Conservation (phyloP, 2,113 vertebrate genomes). For the Aspidoscelis tigris region DNA sequence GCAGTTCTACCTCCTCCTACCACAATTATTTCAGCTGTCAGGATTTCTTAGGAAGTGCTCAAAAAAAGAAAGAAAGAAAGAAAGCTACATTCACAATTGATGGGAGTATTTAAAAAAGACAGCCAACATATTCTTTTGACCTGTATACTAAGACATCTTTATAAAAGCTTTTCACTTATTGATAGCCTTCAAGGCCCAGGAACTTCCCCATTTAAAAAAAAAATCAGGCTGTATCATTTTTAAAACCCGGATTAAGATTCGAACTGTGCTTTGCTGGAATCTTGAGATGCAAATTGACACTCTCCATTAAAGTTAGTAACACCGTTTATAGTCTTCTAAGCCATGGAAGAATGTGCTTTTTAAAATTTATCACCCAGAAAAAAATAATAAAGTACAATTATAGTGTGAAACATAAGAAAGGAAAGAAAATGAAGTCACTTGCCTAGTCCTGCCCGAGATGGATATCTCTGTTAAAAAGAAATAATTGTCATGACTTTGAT, state of each 20-base stretch:
- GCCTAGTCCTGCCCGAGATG: neutral
- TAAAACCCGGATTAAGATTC: neutral
- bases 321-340: neutral
- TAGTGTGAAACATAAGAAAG: neutral
- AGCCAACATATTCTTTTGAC: constrained; percentile 1
- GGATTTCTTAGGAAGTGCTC: constrained; percentile 18
- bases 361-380: neutral
- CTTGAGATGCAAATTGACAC: neutral
- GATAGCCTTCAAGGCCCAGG: neutral
- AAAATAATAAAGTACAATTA: neutral
- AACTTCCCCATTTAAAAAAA: neutral
- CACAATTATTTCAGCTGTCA: constrained; percentile 20
- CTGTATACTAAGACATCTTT: neutral
- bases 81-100: neutral
- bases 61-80: neutral
- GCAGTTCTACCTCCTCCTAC: constrained; percentile 5
- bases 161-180: neutral
- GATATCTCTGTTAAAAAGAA: neutral
- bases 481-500: neutral
- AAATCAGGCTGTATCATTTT: neutral
- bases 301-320: neutral
- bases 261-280: neutral
- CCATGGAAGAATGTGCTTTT: neutral
- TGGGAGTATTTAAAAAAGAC: neutral
- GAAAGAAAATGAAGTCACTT: neutral